phyloP scores from a whole-genome alignment of 2,797 vertebrate species.

The Melanotaenia pygmaea region DNA sequence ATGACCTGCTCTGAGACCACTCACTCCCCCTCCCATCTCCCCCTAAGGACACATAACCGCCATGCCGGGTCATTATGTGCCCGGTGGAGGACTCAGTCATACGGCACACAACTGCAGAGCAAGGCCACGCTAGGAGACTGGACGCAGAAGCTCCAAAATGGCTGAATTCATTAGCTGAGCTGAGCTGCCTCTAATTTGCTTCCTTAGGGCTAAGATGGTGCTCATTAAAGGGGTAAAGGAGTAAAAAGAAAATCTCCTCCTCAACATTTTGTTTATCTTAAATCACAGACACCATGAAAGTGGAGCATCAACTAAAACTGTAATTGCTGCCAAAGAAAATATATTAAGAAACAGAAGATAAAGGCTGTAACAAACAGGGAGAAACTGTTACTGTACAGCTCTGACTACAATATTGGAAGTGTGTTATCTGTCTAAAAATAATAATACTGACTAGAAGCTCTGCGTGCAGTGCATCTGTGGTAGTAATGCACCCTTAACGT shows the following conservation, averaged over 20 bases:
- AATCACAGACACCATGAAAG: constrained; percentile 62
- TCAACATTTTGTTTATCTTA: constrained; percentile 75
- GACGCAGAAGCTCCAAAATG: constrained; percentile 77
- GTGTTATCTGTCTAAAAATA: constrained; percentile 26
- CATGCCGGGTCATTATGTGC: constrained; percentile 84
- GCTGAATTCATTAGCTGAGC: constrained; percentile 77
- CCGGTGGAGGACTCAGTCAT: constrained; percentile 80
- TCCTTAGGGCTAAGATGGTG: constrained; percentile 72
- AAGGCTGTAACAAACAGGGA: constrained; percentile 34
- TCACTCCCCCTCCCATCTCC: constrained; percentile 73
- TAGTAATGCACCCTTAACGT: constrained; percentile 60
- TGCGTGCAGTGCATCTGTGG: constrained; percentile 38
- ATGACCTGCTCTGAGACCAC: constrained; percentile 81
- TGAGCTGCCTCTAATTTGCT: constrained; percentile 75
- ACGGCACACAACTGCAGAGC: constrained; percentile 64
- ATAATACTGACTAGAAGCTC: constrained; percentile 25
- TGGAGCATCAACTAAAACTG: constrained; percentile 53
- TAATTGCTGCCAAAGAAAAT: constrained; percentile 72
- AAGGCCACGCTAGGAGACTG: constrained; percentile 60
- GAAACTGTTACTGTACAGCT: constrained; percentile 19
- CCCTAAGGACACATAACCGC: constrained; percentile 83
- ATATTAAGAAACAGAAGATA: constrained; percentile 43
- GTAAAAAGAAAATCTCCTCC: constrained; percentile 37
- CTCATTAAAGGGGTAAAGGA: constrained; percentile 74
- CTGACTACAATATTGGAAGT: constrained; percentile 23